Percentiles rank a stretch among this genome's conserved stretches.
Evolutionary conservation across 1,140 invertebrate species (phyloP).

Genomic region (Bombus fervidus): DNA sequence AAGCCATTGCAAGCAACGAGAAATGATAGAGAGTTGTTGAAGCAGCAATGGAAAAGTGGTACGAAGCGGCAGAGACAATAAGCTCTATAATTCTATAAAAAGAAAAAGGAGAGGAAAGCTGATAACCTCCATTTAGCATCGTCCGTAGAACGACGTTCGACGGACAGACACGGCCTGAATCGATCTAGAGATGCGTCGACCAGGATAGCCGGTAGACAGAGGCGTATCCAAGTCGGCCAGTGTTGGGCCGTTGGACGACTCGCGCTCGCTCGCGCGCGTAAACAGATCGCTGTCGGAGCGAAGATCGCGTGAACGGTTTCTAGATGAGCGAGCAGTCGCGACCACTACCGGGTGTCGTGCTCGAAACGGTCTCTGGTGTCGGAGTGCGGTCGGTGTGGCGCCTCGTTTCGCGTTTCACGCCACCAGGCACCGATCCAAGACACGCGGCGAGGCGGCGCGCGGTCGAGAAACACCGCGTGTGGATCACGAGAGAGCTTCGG

Average conservation of each 20-base stretch:
- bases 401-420: slow-evolving; percentile 62
- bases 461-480: neutral
- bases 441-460: neutral
- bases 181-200: neutral
- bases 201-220: neutral
- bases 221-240: slow-evolving; percentile 9
- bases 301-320: slow-evolving; percentile 71
- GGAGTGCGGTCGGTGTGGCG: slow-evolving; percentile 60
- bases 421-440: neutral
- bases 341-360: slow-evolving; percentile 73
- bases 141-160: neutral
- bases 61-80: too few relatives aligned
- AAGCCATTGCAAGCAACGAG: too few relatives aligned
- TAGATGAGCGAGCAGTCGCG: slow-evolving; percentile 64
- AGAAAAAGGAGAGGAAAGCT: too few relatives aligned
- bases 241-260: too few relatives aligned
- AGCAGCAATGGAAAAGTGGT: too few relatives aligned
- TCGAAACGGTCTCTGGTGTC: slow-evolving; percentile 62
- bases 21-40: too few relatives aligned
- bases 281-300: slow-evolving; percentile 47
- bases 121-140: too few relatives aligned
- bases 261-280: slow-evolving; percentile 31
- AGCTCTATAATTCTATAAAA: too few relatives aligned
- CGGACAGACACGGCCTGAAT: neutral
- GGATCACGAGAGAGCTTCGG: neutral